These are phyloP conservation scores for Emesis furor DNA, from an alignment of 2,888 invertebrate species.

Conservation along the genomic window DNA sequence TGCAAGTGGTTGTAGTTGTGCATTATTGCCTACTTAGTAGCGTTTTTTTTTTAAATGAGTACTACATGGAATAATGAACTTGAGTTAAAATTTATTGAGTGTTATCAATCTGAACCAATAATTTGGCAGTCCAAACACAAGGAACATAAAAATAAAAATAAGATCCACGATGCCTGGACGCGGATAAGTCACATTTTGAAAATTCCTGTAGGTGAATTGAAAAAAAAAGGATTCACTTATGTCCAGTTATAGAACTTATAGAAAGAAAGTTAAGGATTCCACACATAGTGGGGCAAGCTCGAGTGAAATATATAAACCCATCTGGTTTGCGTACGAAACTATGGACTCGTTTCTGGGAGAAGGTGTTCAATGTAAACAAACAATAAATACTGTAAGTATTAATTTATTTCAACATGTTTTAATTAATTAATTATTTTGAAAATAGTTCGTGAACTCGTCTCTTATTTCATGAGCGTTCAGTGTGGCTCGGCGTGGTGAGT, in stretches of 20 bases:
- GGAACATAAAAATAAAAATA: slow-evolving; percentile 44
- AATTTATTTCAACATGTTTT: neutral
- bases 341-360: too few relatives aligned
- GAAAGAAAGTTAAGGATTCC: slow-evolving; percentile 13
- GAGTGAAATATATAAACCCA: too few relatives aligned
- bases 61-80: too few relatives aligned
- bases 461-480: slow-evolving; percentile 37
- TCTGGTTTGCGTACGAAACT: too few relatives aligned
- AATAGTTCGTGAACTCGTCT: slow-evolving; percentile 27
- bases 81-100: neutral
- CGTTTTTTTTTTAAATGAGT: too few relatives aligned
- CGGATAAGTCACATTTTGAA: slow-evolving; percentile 47
- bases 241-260: slow-evolving; percentile 27
- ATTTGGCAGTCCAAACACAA: slow-evolving; percentile 46
- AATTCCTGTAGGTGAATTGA: slow-evolving; percentile 47
- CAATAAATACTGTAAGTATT: neutral
- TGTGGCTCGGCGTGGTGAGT: slow-evolving; percentile 27
- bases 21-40: too few relatives aligned
- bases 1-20: neutral
- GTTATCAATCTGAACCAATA: slow-evolving; percentile 44
- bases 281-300: too few relatives aligned
- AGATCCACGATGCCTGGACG: slow-evolving; percentile 52
- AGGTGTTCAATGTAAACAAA: neutral
- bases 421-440: neutral
- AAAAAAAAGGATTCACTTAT: slow-evolving; percentile 28